phyloP scores from a whole-genome alignment of 2,888 invertebrate genomes.

The Trissolcus brochymenae region DNA sequence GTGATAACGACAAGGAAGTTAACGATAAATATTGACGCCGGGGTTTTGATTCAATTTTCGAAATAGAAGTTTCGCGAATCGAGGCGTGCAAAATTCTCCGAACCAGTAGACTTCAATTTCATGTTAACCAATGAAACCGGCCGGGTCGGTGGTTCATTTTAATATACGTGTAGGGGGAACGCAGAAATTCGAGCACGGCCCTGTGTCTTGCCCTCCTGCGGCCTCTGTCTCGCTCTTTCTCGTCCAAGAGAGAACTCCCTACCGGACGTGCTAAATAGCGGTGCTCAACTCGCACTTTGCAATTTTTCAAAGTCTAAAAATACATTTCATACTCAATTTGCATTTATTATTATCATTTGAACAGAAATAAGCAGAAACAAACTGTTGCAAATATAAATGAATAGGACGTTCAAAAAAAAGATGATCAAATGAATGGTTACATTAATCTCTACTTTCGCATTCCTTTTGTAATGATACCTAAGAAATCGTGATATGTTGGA shows the following conservation, averaged over 20 bases:
- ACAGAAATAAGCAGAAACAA: too few relatives aligned
- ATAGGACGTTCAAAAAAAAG: background rate
- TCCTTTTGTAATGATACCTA: conserved; percentile 24
- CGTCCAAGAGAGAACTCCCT: conserved; percentile 38
- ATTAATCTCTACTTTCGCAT: conserved; percentile 28
- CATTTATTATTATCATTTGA: too few relatives aligned
- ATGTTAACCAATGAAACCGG: conserved; percentile 63
- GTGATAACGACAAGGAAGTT: conserved; percentile 43
- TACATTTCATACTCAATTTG: background rate
- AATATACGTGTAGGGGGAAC: conserved; percentile 52
- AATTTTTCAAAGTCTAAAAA: conserved; percentile 5
- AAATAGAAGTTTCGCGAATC: conserved; percentile 25
- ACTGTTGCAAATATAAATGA: too few relatives aligned
- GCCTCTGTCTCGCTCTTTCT: conserved; percentile 46
- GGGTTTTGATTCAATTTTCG: conserved; percentile 31
- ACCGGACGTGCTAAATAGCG: conserved; percentile 55
- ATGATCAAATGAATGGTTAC: conserved; percentile 22
- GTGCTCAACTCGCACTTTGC: conserved; percentile 43
- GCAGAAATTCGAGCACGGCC: conserved; percentile 55
- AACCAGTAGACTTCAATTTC: conserved; percentile 64
- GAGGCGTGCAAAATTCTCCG: conserved; percentile 58
- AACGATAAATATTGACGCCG: conserved; percentile 11
- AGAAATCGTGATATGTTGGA: conserved; percentile 23
- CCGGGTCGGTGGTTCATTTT: conserved; percentile 52
- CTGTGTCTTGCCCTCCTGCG: conserved; percentile 48